phyloP scores from a whole-genome alignment of 2,888 invertebrate genomes.

The Neoscelio sp. region DNA sequence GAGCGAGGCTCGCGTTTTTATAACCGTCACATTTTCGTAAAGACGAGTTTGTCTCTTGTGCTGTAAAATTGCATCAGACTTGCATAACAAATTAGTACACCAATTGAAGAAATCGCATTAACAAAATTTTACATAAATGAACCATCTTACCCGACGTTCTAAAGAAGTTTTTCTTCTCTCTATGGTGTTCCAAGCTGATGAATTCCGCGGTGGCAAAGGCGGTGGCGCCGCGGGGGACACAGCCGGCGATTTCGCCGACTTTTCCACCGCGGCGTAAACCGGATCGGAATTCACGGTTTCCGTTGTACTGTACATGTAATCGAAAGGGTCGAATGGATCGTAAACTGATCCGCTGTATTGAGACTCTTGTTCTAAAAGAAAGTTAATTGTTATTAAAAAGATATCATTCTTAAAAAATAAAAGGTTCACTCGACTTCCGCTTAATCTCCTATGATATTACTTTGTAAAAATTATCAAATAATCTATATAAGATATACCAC shows the following conservation, averaged over 20 bases:
- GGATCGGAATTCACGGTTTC: conserved; percentile 87
- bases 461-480: no score
- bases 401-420: neutral
- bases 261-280: conserved; percentile 88
- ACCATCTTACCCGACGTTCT: conserved; percentile 79
- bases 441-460: neutral
- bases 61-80: conserved; percentile 75
- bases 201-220: conserved; percentile 86
- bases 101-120: no score
- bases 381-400: neutral
- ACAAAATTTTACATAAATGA: no score
- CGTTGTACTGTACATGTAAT: conserved; percentile 89
- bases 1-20: conserved; percentile 86
- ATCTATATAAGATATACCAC: no score
- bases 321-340: conserved; percentile 91
- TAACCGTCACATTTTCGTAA: conserved; percentile 88
- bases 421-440: no score
- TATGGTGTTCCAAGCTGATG: conserved; percentile 84
- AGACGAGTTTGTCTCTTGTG: conserved; percentile 86
- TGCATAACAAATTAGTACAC: neutral
- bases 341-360: conserved; percentile 88
- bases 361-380: conserved; percentile 82
- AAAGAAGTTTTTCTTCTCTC: conserved; percentile 83
- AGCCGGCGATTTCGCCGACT: conserved; percentile 84
- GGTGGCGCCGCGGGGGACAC: conserved; percentile 85